phyloP scores from a whole-genome alignment of 2,888 invertebrate genomes.

The Macrophya alboannulata region DNA sequence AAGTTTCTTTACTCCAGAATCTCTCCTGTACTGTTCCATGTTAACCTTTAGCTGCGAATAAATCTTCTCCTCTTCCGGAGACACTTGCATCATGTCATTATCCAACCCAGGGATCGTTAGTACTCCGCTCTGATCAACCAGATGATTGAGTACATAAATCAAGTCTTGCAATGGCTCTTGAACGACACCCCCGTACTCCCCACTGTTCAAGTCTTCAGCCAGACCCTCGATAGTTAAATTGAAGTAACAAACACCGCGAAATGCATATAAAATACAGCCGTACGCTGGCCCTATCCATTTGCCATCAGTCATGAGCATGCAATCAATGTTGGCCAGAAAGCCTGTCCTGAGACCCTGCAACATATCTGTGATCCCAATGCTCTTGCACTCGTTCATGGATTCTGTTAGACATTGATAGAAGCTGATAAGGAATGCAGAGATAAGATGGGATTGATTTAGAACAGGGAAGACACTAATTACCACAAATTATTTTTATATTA shows the following conservation, averaged over 20 bases:
- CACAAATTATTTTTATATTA: conserved; percentile 79
- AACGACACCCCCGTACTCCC: conserved; percentile 69
- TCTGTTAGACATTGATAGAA: conserved; percentile 69
- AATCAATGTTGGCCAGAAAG: conserved; percentile 77
- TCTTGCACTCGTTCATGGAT: conserved; percentile 78
- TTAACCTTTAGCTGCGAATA: conserved; percentile 69
- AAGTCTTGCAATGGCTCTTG: conserved; percentile 78
- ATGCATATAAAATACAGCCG: conserved; percentile 80
- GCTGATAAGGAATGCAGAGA: neutral
- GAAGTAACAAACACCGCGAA: conserved; percentile 75
- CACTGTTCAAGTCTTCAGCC: conserved; percentile 63
- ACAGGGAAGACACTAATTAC: conserved; percentile 57
- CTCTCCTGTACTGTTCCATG: conserved; percentile 62
- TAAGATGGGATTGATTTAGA: neutral
- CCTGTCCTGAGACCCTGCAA: conserved; percentile 76
- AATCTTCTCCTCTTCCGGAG: conserved; percentile 80
- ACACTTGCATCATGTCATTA: conserved; percentile 78
- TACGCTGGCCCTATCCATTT: conserved; percentile 80
- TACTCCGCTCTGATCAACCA: conserved; percentile 73
- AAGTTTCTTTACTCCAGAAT: conserved; percentile 61
- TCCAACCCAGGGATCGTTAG: conserved; percentile 78
- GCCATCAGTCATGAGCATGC: conserved; percentile 77
- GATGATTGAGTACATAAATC: conserved; percentile 73
- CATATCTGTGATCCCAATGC: conserved; percentile 68
- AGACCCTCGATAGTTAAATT: conserved; percentile 65